Evolutionary conservation across 2,888 invertebrate species (phyloP).

Genomic region (Lepidocyrtoides sp.): DNA sequence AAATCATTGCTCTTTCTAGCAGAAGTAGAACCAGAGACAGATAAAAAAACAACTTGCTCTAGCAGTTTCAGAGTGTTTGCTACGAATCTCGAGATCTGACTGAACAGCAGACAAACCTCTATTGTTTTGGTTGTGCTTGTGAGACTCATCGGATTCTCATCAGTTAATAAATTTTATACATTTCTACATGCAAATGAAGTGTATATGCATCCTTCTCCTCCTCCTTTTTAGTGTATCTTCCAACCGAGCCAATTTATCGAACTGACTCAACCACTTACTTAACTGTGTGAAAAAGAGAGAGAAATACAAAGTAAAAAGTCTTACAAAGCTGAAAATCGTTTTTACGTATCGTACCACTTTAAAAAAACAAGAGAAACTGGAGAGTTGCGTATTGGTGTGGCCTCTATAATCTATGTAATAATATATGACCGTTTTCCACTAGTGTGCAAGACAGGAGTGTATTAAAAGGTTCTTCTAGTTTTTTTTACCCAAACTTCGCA

Average conservation of each 20-base stretch:
- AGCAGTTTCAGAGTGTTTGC: constrained; percentile 4
- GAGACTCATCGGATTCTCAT: constrained; percentile 36
- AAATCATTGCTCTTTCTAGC: background rate
- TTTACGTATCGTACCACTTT: constrained; percentile 15
- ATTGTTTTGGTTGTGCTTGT: background rate
- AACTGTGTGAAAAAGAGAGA: background rate
- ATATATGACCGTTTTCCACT: background rate
- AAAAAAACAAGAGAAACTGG: background rate
- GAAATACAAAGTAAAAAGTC: constrained; percentile 6
- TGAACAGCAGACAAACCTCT: background rate
- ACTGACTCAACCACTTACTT: constrained; percentile 1
- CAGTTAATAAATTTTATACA: constrained; percentile 39
- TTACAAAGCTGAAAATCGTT: constrained; percentile 23
- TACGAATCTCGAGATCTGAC: background rate
- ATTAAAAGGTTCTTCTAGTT: background rate
- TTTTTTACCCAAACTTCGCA: background rate
- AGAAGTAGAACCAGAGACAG: background rate
- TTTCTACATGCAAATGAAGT: background rate
- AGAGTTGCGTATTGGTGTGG: background rate
- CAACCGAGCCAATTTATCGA: background rate
- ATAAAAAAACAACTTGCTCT: background rate
- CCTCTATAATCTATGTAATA: no score
- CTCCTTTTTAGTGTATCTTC: constrained; percentile 14
- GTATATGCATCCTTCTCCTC: background rate
- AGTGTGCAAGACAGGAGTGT: background rate